These are phyloP conservation scores for Oncopodura yosiiana DNA, from an alignment of 1,140 invertebrate genomes.

Conservation along the genomic window DNA sequence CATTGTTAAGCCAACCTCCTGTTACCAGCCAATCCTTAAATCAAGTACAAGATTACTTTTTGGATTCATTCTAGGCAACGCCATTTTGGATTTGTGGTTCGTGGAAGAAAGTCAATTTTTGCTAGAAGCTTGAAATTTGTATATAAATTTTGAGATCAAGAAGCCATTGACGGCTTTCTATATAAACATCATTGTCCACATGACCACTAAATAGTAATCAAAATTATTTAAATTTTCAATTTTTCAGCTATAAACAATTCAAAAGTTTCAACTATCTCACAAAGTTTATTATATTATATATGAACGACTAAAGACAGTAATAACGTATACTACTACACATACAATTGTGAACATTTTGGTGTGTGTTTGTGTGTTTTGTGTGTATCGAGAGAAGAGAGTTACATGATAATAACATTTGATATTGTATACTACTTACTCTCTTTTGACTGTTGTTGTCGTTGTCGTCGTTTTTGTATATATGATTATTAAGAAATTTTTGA, in stretches of 20 bases:
- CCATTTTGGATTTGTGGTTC: constrained; percentile 28
- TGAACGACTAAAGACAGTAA: no score
- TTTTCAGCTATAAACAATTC: not conserved
- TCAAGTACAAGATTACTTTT: not conserved
- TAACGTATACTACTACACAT: no score
- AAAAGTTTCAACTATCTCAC: no score
- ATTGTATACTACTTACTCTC: no score
- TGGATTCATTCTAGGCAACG: not conserved
- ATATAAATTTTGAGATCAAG: not conserved
- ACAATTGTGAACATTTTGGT: no score
- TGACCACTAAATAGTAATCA: not conserved
- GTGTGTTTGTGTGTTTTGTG: no score
- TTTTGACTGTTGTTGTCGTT: no score
- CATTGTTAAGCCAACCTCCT: constrained; percentile 1
- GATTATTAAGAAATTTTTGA: no score
- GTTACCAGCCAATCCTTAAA: constrained; percentile 7
- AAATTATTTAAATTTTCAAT: not conserved
- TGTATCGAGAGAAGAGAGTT: no score
- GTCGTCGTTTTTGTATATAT: no score
- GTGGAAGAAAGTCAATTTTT: constrained; percentile 16
- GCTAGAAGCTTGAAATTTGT: constrained; percentile 4
- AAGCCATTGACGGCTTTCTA: not conserved
- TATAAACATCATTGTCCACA: not conserved
- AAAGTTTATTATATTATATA: no score
- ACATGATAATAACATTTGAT: no score